phyloP scores from a whole-genome alignment of 2,113 vertebrate species.

The Empidonax alnorum region DNA sequence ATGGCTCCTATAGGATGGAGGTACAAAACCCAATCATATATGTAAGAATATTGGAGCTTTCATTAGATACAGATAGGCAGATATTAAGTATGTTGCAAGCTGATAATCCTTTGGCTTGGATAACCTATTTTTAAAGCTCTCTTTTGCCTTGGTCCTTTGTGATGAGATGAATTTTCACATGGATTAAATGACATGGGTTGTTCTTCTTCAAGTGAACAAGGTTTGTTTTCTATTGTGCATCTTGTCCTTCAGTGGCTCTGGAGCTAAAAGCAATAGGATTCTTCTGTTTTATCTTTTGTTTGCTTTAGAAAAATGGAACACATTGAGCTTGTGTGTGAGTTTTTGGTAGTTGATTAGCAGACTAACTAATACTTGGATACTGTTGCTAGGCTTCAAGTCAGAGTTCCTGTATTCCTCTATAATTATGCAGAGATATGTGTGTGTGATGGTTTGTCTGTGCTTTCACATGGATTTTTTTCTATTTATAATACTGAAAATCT shows the following conservation, averaged over 20 bases:
- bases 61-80: conserved; percentile 47
- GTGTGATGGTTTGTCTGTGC: conserved; percentile 58
- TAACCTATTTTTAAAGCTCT: conserved; percentile 61
- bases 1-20: conserved; percentile 69
- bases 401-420: conserved; percentile 70
- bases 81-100: conserved; percentile 57
- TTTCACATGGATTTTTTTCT: conserved; percentile 56
- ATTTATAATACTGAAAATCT: not conserved
- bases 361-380: conserved; percentile 77
- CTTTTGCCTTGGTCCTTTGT: conserved; percentile 65
- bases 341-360: conserved; percentile 72
- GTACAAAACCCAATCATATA: conserved; percentile 40
- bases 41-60: conserved; percentile 40
- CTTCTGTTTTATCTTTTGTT: conserved; percentile 24
- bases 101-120: conserved; percentile 59
- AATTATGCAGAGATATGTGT: conserved; percentile 67
- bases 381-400: conserved; percentile 80
- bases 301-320: conserved; percentile 27
- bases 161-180: conserved; percentile 74
- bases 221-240: conserved; percentile 76
- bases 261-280: conserved; percentile 17
- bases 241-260: conserved; percentile 52
- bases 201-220: conserved; percentile 83
- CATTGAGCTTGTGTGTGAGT: conserved; percentile 60
- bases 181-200: conserved; percentile 86